Percentiles rank a stretch among this genome's conserved stretches.
Conservation (phyloP, 2,888 invertebrate species). For the Liopterus haemorrhoidalis region DNA sequence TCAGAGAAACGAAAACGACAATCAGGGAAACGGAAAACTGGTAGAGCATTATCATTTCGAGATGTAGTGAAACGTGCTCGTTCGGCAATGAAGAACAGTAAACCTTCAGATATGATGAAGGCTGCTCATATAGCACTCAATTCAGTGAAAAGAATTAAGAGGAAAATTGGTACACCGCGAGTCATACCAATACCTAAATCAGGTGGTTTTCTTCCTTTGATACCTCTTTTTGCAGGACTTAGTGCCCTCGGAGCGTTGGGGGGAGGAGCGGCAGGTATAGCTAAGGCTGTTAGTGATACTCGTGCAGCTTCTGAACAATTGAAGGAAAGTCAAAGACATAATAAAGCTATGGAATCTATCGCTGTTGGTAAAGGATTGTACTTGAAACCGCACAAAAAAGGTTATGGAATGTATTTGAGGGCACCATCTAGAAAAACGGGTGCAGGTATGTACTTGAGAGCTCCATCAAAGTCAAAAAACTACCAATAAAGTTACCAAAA, state of each 20-base stretch:
- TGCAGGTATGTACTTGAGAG: too few species aligned
- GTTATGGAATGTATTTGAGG: constrained; percentile 15
- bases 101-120: neutral
- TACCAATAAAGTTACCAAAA: constrained; percentile 16
- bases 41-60: constrained; percentile 2
- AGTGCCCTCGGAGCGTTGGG: constrained; percentile 35
- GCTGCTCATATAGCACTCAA: neutral
- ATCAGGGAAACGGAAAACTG: too few species aligned
- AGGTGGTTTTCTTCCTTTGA: too few species aligned
- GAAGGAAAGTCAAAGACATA: too few species aligned
- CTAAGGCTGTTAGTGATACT: too few species aligned
- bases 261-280: constrained; percentile 37
- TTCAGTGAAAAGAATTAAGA: neutral
- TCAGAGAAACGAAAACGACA: too few species aligned
- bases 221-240: constrained; percentile 36
- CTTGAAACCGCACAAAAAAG: too few species aligned
- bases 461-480: neutral
- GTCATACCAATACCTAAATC: neutral
- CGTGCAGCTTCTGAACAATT: too few species aligned
- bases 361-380: too few species aligned
- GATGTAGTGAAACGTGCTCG: constrained; percentile 1
- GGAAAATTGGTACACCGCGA: neutral
- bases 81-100: neutral
- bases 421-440: too few species aligned
- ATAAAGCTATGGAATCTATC: too few species aligned